Evolutionary conservation across 2,888 invertebrate genomes (phyloP).

Genomic region (Oscheius onirici): DNA sequence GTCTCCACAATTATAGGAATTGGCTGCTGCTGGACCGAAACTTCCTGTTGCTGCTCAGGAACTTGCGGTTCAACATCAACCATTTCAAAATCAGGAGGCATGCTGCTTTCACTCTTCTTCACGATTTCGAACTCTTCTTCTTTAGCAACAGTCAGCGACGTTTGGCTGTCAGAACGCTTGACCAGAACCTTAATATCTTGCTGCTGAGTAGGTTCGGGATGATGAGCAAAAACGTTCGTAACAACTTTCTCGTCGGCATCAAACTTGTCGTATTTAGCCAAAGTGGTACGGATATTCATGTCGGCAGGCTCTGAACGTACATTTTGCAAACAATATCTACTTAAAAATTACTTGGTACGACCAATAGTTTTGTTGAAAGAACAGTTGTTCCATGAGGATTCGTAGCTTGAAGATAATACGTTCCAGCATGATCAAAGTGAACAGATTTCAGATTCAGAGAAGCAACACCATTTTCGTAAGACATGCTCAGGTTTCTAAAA

Average conservation of each 20-base stretch:
- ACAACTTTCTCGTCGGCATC: slow-evolving; percentile 33
- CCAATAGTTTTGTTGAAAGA: slow-evolving; percentile 46
- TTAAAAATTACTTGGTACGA: slow-evolving; percentile 34
- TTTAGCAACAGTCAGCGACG: background rate
- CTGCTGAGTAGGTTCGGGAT: slow-evolving; percentile 9
- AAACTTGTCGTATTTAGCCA: slow-evolving; percentile 29
- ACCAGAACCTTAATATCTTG: slow-evolving; percentile 26
- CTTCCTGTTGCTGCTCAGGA: background rate
- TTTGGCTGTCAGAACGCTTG: slow-evolving; percentile 28
- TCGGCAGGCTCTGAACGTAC: slow-evolving; percentile 13
- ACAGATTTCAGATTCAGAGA: slow-evolving; percentile 50
- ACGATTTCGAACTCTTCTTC: slow-evolving; percentile 16
- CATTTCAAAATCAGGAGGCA: slow-evolving; percentile 23
- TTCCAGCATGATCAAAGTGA: slow-evolving; percentile 42
- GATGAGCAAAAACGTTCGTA: slow-evolving; percentile 33
- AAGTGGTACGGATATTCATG: slow-evolving; percentile 27
- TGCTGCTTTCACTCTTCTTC: slow-evolving; percentile 27
- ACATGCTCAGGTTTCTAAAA: slow-evolving; percentile 53
- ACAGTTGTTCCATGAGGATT: slow-evolving; percentile 54
- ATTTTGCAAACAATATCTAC: background rate
- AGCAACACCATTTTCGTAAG: slow-evolving; percentile 47
- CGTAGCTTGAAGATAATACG: slow-evolving; percentile 55
- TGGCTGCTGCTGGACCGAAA: background rate
- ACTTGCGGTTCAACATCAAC: slow-evolving; percentile 1
- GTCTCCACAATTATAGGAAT: background rate